Conservation (phyloP, 2,113 vertebrate genomes). For the Drymodes brunneopygia region DNA sequence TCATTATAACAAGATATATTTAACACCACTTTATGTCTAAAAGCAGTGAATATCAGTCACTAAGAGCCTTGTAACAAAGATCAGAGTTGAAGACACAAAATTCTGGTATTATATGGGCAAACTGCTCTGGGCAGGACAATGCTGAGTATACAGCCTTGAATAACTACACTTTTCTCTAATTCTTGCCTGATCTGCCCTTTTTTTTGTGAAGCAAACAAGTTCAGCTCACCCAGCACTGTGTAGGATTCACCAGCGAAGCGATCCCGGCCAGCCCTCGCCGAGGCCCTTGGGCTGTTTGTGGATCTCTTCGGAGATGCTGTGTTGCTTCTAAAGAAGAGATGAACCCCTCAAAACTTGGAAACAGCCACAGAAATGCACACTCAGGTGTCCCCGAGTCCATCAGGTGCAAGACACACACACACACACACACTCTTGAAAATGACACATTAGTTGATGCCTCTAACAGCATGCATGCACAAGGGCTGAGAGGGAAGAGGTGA, state of each 20-base stretch:
- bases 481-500: neutral
- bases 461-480: neutral
- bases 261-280: slow-evolving; percentile 77
- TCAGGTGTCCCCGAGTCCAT: neutral
- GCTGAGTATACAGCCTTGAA: neutral
- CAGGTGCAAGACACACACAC: neutral
- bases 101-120: neutral
- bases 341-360: neutral
- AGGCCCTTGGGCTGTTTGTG: slow-evolving; percentile 51
- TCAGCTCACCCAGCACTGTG: slow-evolving; percentile 86
- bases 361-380: neutral
- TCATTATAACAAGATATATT: neutral
- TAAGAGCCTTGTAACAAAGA: neutral
- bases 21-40: neutral
- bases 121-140: neutral
- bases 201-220: neutral
- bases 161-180: neutral
- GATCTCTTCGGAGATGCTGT: slow-evolving; percentile 85
- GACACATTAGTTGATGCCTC: neutral
- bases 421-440: neutral
- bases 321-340: slow-evolving; percentile 75
- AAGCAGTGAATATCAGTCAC: neutral
- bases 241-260: slow-evolving; percentile 93
- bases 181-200: neutral
- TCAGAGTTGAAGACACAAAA: neutral